These are phyloP conservation scores for Xerus rutilus DNA, from an alignment of 2,797 vertebrate genomes.

Conservation along the genomic window DNA sequence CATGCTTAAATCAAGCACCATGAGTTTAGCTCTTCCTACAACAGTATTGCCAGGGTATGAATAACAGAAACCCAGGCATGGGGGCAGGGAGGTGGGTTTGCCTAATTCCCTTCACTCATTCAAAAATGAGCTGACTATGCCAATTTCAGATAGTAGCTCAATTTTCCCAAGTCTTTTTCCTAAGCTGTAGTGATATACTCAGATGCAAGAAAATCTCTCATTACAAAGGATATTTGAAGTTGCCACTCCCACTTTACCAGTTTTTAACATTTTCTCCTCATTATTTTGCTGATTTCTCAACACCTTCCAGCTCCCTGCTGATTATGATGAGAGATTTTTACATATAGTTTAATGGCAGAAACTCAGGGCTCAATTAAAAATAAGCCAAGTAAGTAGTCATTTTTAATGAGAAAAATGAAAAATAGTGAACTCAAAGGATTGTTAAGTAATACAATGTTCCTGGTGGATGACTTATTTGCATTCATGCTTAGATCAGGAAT, in stretches of 20 bases:
- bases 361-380: constrained; percentile 59
- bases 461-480: constrained; percentile 54
- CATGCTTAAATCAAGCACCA: constrained; percentile 68
- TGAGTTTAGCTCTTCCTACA: background rate
- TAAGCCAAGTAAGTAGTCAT: constrained; percentile 25
- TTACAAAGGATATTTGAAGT: constrained; percentile 38
- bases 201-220: constrained; percentile 33
- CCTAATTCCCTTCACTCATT: constrained; percentile 38
- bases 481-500: constrained; percentile 64
- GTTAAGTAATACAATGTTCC: constrained; percentile 44
- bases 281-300: constrained; percentile 39
- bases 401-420: constrained; percentile 64
- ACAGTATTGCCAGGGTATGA: background rate
- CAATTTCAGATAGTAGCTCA: background rate
- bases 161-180: constrained; percentile 21
- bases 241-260: background rate
- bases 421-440: constrained; percentile 54
- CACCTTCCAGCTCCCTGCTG: background rate
- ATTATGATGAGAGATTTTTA: constrained; percentile 39
- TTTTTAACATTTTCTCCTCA: background rate
- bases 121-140: constrained; percentile 56
- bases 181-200: background rate
- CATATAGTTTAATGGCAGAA: constrained; percentile 43
- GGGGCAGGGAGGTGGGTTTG: background rate
- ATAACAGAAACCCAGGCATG: background rate